Conservation (phyloP, 2,888 invertebrate species). For the Brachypalpus laphriformis region DNA sequence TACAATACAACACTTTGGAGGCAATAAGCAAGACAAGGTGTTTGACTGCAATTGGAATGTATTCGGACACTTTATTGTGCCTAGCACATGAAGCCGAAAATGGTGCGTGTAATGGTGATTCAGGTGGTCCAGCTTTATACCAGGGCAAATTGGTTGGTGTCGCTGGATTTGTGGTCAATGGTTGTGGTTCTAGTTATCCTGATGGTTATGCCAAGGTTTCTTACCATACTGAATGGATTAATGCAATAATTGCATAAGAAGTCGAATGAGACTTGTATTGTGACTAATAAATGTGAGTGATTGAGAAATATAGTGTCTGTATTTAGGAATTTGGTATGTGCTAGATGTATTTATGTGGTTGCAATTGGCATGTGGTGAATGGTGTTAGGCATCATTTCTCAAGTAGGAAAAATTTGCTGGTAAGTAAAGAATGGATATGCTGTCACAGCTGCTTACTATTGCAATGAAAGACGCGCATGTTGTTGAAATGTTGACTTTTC, state of each 20-base stretch:
- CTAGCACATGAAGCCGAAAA: conserved; percentile 75
- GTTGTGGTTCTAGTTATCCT: conserved; percentile 77
- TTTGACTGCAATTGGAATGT: conserved; percentile 65
- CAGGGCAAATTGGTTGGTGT: conserved; percentile 79
- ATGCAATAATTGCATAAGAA: conserved; percentile 54
- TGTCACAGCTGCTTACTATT: not conserved
- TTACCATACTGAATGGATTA: conserved; percentile 78
- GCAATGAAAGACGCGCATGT: not conserved
- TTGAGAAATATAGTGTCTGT: not conserved
- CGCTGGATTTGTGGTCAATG: conserved; percentile 78
- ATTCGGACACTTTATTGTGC: conserved; percentile 78
- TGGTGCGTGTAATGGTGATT: conserved; percentile 80
- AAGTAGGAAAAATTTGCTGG: not conserved
- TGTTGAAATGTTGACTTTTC: not conserved
- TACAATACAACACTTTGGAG: conserved; percentile 77
- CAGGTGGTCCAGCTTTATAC: conserved; percentile 80
- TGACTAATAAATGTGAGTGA: not conserved
- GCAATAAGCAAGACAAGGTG: conserved; percentile 76
- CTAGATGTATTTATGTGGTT: not conserved
- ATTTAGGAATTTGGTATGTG: not conserved
- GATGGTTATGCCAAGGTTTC: conserved; percentile 80
- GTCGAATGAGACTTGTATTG: not conserved
- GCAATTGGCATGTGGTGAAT: not conserved
- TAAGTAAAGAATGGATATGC: no score
- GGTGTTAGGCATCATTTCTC: not conserved